phyloP scores from a whole-genome alignment of 2,888 invertebrate genomes.

The Epinotia brunnichana region DNA sequence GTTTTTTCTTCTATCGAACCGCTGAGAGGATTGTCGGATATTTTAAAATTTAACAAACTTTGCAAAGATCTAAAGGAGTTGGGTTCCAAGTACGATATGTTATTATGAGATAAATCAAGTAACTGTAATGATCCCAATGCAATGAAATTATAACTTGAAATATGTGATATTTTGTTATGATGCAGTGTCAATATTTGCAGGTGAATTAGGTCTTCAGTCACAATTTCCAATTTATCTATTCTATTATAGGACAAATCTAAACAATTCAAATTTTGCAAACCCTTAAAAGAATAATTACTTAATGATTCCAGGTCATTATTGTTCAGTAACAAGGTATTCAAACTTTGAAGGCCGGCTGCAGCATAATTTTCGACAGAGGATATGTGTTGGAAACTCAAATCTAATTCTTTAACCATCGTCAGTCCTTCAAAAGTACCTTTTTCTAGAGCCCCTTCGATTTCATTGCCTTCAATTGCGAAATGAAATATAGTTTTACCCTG shows the following conservation, averaged over 20 bases:
- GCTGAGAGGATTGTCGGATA: slow-evolving; percentile 63
- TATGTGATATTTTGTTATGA: slow-evolving; percentile 59
- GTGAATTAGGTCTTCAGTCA: slow-evolving; percentile 57
- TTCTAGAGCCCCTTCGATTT: slow-evolving; percentile 57
- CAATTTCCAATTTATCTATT: slow-evolving; percentile 60
- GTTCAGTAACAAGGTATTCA: slow-evolving; percentile 58
- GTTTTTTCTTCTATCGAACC: slow-evolving; percentile 58
- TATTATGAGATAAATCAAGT: slow-evolving; percentile 68
- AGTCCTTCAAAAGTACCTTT: slow-evolving; percentile 67
- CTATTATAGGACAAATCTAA: slow-evolving; percentile 67
- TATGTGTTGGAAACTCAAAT: slow-evolving; percentile 62
- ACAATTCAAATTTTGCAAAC: slow-evolving; percentile 51
- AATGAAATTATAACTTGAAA: slow-evolving; percentile 57
- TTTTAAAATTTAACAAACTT: slow-evolving; percentile 59
- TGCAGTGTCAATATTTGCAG: slow-evolving; percentile 56
- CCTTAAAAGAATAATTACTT: slow-evolving; percentile 57
- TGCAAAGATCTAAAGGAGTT: slow-evolving; percentile 59
- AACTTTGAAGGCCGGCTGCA: slow-evolving; percentile 57
- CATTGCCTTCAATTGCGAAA: slow-evolving; percentile 60
- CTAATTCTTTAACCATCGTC: slow-evolving; percentile 52
- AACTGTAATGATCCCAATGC: slow-evolving; percentile 55
- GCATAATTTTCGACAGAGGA: slow-evolving; percentile 61
- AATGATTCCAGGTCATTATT: slow-evolving; percentile 60
- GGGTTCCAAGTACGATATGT: slow-evolving; percentile 58
- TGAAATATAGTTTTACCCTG: slow-evolving; percentile 55